Percentiles rank a stretch among this genome's conserved stretches.
phyloP scores from a whole-genome alignment of 2,888 invertebrate genomes.

The Muschampia staudingeri region DNA sequence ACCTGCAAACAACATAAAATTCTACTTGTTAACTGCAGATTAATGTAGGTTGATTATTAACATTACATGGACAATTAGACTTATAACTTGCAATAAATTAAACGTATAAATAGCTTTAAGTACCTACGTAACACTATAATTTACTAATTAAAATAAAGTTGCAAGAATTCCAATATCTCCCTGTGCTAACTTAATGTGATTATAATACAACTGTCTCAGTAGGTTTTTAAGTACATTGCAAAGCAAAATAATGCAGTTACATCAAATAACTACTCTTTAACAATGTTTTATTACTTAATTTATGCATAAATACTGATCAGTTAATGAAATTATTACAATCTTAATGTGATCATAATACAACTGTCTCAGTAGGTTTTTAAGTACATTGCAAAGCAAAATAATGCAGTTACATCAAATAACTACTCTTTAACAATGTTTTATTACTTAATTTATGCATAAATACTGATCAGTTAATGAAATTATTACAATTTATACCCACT shows the following conservation, averaged over 20 bases:
- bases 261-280: not conserved
- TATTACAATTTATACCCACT: not conserved
- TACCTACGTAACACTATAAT: no score
- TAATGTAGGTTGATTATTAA: no score
- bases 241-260: slow-evolving; percentile 4
- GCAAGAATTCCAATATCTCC: not conserved
- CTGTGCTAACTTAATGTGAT: not conserved
- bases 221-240: not conserved
- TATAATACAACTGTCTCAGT: not conserved
- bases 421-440: not conserved
- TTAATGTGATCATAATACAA: not conserved
- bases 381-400: not conserved
- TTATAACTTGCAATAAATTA: no score
- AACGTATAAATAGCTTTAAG: no score
- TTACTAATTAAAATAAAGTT: no score
- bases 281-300: not conserved
- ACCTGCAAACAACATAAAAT: no score
- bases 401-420: not conserved
- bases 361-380: not conserved
- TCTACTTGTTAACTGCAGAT: no score
- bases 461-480: not conserved
- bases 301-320: not conserved
- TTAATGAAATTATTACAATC: not conserved
- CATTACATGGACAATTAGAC: no score
- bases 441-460: not conserved